Conservation (phyloP, 2,113 vertebrate genomes). For the Calypte anna region DNA sequence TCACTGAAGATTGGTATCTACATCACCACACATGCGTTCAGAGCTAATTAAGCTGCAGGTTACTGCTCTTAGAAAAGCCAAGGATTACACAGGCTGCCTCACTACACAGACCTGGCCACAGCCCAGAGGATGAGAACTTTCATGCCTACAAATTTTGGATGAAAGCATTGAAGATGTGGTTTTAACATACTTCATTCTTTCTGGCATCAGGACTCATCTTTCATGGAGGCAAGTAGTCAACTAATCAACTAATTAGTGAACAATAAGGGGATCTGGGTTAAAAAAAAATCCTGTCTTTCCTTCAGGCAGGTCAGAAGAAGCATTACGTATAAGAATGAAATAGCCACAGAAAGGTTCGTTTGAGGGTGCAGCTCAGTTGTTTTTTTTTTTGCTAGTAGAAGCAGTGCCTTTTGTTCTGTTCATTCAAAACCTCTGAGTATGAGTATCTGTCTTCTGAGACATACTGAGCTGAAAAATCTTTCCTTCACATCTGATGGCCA, state of each 20-base stretch:
- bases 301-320: not conserved
- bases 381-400: not conserved
- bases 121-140: not conserved
- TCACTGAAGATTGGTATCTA: not conserved
- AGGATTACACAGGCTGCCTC: not conserved
- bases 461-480: not conserved
- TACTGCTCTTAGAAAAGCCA: not conserved
- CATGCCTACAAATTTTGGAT: not conserved
- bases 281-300: not conserved
- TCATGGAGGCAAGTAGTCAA: not conserved
- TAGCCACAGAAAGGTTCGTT: not conserved
- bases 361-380: slow-evolving; percentile 4
- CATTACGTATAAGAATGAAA: not conserved
- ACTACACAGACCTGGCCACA: not conserved
- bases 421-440: not conserved
- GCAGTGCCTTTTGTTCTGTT: not conserved
- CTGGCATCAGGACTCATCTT: not conserved
- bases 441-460: slow-evolving; percentile 7
- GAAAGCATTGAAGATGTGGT: not conserved
- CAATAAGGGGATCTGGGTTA: not conserved
- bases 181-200: not conserved
- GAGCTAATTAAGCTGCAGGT: slow-evolving; percentile 11
- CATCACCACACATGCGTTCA: not conserved
- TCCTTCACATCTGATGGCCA: not conserved
- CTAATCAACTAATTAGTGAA: not conserved